Percentiles rank a stretch among this genome's conserved stretches.
Evolutionary conservation across 1,140 invertebrate species (phyloP).

Genomic region (Aphelinus certus): DNA sequence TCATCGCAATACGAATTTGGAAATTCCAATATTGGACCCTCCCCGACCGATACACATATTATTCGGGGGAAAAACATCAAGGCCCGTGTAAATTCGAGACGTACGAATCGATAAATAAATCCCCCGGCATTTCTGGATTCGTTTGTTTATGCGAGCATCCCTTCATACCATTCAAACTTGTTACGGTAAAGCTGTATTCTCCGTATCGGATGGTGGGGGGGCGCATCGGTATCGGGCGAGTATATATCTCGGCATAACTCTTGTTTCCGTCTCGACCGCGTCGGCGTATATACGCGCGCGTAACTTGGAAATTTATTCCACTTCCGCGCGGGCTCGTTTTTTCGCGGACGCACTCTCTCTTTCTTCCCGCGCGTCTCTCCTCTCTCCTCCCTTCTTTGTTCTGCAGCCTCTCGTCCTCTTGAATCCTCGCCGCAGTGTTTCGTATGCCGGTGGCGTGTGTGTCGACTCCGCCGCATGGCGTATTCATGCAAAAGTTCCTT

Average conservation of each 20-base stretch:
- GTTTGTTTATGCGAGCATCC: no score
- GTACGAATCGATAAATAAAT: no score
- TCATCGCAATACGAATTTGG: no score
- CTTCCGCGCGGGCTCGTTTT: slow-evolving; percentile 7
- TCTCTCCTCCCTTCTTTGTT: slow-evolving; percentile 29
- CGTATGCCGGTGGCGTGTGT: slow-evolving; percentile 33
- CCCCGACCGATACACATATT: neutral
- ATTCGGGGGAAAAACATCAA: no score
- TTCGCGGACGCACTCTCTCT: neutral
- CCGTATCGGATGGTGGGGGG: no score
- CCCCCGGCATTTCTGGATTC: no score
- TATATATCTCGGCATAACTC: no score
- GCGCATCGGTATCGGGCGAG: no score
- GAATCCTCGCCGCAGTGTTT: slow-evolving; percentile 43
- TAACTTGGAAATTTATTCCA: slow-evolving; percentile 24
- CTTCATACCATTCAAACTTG: no score
- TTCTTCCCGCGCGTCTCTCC: slow-evolving; percentile 38
- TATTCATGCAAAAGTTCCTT: slow-evolving; percentile 54
- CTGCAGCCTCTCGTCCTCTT: slow-evolving; percentile 23
- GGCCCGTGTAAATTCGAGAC: no score
- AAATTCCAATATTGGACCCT: neutral
- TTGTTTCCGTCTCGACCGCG: no score
- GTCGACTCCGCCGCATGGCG: slow-evolving; percentile 36
- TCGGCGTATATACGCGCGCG: neutral
- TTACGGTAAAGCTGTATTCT: no score